A percentile compares a stretch with the other conserved stretches of the same genome.
Evolutionary conservation across 2,888 invertebrate genomes (phyloP).

Genomic region (Scaptomyza polygonia): DNA sequence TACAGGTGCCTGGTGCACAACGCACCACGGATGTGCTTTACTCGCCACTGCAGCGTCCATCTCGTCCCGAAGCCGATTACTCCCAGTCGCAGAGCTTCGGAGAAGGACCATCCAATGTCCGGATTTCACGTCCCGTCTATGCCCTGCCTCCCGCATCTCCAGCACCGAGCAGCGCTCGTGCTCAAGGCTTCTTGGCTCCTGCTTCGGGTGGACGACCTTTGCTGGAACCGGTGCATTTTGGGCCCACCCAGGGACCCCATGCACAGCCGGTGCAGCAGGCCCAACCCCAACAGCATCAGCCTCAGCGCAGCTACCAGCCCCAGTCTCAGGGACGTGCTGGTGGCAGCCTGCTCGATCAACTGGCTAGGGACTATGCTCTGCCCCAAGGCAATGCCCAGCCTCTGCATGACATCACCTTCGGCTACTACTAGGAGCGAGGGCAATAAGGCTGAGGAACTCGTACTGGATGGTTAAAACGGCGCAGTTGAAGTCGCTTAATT

Average conservation of each 20-base stretch:
- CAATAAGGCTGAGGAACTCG: conserved; percentile 29
- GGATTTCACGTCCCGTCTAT: conserved; percentile 82
- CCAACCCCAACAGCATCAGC: conserved; percentile 49
- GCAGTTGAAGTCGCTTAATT: conserved; percentile 24
- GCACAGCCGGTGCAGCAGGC: conserved; percentile 75
- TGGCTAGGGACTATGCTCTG: conserved; percentile 91
- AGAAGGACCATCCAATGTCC: conserved; percentile 81
- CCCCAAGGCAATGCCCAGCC: conserved; percentile 89
- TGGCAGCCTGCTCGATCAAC: conserved; percentile 89
- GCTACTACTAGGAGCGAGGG: conserved; percentile 87
- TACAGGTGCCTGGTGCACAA: conserved; percentile 82
- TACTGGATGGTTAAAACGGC: conserved; percentile 40
- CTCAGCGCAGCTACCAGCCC: conserved; percentile 72
- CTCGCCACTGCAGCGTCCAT: conserved; percentile 81
- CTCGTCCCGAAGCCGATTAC: conserved; percentile 83
- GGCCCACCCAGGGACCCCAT: conserved; percentile 63
- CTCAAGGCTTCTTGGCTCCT: conserved; percentile 81
- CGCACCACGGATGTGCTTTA: conserved; percentile 83
- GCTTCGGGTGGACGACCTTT: conserved; percentile 81
- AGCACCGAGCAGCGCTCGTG: conserved; percentile 78
- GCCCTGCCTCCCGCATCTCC: conserved; percentile 80
- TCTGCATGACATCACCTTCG: conserved; percentile 93
- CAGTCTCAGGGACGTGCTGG: conserved; percentile 75
- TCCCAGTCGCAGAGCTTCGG: conserved; percentile 82
- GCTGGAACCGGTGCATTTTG: conserved; percentile 76